Conservation (phyloP, 2,113 vertebrate species). For the Takifugu bimaculatus region DNA sequence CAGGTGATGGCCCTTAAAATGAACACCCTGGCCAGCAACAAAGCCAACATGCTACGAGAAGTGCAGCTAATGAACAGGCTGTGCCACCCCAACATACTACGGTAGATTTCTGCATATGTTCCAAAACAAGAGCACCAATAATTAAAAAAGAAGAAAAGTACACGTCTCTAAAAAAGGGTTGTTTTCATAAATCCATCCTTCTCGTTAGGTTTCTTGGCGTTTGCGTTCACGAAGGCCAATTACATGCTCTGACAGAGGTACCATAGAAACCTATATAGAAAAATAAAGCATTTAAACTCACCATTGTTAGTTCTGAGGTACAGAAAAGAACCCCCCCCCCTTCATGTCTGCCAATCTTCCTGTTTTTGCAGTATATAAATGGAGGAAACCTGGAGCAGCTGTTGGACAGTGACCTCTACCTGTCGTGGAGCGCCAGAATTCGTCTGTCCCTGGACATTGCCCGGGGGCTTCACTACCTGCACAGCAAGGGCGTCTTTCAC, state of each 20-base stretch:
- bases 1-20: constrained; percentile 98
- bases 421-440: constrained; percentile 84
- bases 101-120: constrained; percentile 37
- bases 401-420: constrained; percentile 83
- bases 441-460: constrained; percentile 87
- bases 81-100: constrained; percentile 75
- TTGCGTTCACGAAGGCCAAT: constrained; percentile 92
- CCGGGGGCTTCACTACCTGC: constrained; percentile 85
- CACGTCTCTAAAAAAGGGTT: no score
- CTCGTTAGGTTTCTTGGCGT: constrained; percentile 87
- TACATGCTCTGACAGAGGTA: constrained; percentile 93
- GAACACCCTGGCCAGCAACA: constrained; percentile 94
- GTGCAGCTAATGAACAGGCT: constrained; percentile 97
- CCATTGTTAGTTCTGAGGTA: background rate
- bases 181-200: background rate
- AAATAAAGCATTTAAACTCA: background rate
- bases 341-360: background rate
- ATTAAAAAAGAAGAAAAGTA: no score
- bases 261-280: background rate
- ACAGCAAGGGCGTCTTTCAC: constrained; percentile 94
- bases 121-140: no score
- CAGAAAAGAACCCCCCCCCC: background rate
- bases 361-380: constrained; percentile 83
- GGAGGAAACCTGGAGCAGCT: constrained; percentile 95
- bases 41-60: constrained; percentile 90